A percentile compares a stretch with the other conserved stretches of the same genome.
Conservation (phyloP, 2,113 vertebrate species). For the Laticauda laticaudata region DNA sequence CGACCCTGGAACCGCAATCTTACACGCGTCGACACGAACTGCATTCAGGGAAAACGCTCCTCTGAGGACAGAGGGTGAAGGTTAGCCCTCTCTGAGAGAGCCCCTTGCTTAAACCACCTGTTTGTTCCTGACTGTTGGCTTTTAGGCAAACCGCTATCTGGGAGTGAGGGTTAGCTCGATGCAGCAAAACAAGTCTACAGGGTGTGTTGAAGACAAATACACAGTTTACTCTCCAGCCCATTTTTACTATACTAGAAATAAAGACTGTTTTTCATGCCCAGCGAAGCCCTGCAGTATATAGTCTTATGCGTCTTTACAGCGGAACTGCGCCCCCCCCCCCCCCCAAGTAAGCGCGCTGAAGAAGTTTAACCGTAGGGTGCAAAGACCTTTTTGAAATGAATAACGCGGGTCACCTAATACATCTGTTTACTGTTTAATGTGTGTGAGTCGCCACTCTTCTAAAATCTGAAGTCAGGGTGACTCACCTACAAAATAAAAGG, state of each 20-base stretch:
- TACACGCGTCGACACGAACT: background rate
- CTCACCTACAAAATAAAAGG: too few species aligned
- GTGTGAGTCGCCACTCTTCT: too few species aligned
- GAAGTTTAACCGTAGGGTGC: too few species aligned
- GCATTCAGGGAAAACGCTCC: background rate
- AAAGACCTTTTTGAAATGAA: too few species aligned
- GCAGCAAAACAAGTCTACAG: background rate
- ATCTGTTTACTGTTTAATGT: too few species aligned
- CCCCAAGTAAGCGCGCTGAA: too few species aligned
- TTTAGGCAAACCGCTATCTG: background rate
- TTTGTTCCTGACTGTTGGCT: background rate
- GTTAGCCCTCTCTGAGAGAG: background rate
- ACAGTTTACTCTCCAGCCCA: background rate
- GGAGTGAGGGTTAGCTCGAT: background rate
- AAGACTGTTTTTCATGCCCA: background rate
- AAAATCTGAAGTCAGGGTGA: too few species aligned
- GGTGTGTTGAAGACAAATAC: background rate
- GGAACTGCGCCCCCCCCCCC: background rate
- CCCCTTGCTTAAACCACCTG: background rate
- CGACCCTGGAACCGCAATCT: background rate
- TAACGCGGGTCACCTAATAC: too few species aligned
- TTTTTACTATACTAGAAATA: background rate
- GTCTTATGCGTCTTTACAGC: background rate
- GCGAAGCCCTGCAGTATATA: background rate
- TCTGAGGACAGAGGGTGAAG: background rate